Evolutionary conservation across 2,113 vertebrate genomes (phyloP), one percentile per base, ranked within the genome.

Genomic region (Pampusana beccarii): DNA sequence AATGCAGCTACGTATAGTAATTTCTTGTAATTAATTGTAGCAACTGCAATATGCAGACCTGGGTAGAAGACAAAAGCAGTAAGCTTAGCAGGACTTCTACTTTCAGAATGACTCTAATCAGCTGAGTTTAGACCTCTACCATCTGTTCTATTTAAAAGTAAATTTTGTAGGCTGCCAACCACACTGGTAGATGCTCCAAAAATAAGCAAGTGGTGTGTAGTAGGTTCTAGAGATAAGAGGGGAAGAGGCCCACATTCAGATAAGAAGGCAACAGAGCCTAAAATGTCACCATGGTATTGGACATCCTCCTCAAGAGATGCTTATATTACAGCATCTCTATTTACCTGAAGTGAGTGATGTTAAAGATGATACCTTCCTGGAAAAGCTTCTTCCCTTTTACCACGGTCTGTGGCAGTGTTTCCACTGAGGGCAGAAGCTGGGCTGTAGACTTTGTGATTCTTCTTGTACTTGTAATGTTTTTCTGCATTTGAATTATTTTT

Each of bases 101-200:
- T 94, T 96, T 86, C 2, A 3, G 34, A 78, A 86, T 6, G 1
- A 65, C 33, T 79, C 8, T 75, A 29, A 88, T 78, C 65, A 84
- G 82, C 88, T 65, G 80, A 78, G 21, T 83, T 94, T 88, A 88
- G 65, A 92, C 88, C 36, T 86, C 72, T 93, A n/a, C 53, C 48
- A 48, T 92, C 69, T 83, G 46, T 34, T 93, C 31, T 38, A 88
- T 80, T 81, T 88, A 24, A 80, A 90, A 92, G 64, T 91, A 67
- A 91, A 84, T 86, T 93, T 83, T 85, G 18, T 73, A 74, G 60
- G 48, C 34, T 94, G 29, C 16, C 67, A 88, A 25, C 54, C 46
- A 66, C 17, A 70, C 13, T 70, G 13, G 42, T 73, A 80, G 69
- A 36, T 78, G 48, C 48, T 89, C 33, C 53, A 87, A n/a, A 91